Percentiles rank a stretch among this genome's conserved stretches.
These are phyloP conservation scores for Cheilosia vernalis DNA, from an alignment of 2,888 invertebrate species.

Conservation along the genomic window DNA sequence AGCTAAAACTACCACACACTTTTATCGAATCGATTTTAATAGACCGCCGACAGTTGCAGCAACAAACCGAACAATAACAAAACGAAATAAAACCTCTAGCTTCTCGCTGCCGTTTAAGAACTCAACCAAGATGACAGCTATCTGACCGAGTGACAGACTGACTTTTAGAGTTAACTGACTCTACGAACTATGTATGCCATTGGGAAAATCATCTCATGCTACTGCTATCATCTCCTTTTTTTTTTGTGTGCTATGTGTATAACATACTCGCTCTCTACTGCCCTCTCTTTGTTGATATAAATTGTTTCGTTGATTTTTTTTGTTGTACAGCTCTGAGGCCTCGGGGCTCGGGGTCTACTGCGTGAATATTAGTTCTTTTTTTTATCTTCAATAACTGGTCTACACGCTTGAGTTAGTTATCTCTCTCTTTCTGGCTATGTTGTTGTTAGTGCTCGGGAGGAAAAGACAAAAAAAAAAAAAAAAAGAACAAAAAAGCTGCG, in stretches of 20 bases:
- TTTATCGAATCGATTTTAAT: not conserved
- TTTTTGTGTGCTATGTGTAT: not conserved
- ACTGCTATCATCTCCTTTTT: conserved; percentile 21
- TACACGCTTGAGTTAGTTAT: not conserved
- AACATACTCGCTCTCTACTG: conserved; percentile 21
- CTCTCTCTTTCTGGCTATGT: conserved; percentile 1
- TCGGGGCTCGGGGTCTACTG: not conserved
- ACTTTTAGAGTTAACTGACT: conserved; percentile 31
- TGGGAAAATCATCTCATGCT: conserved; percentile 34
- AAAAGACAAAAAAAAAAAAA: not conserved
- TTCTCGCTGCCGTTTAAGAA: not conserved
- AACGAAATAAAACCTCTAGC: not conserved
- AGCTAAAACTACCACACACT: not conserved
- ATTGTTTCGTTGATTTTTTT: not conserved
- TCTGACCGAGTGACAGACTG: conserved; percentile 35
- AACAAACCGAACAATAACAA: not conserved
- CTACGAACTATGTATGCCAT: conserved; percentile 16
- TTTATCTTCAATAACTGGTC: conserved; percentile 21
- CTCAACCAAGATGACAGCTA: conserved; percentile 27
- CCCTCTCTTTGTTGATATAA: conserved; percentile 11
- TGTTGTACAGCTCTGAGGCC: not conserved
- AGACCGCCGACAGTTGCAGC: not conserved
- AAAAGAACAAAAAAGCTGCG: not conserved
- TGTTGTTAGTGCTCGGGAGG: not conserved
- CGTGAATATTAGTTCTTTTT: not conserved